Evolutionary conservation across 2,797 vertebrate genomes (phyloP).

Genomic region (Sylvia borin): DNA sequence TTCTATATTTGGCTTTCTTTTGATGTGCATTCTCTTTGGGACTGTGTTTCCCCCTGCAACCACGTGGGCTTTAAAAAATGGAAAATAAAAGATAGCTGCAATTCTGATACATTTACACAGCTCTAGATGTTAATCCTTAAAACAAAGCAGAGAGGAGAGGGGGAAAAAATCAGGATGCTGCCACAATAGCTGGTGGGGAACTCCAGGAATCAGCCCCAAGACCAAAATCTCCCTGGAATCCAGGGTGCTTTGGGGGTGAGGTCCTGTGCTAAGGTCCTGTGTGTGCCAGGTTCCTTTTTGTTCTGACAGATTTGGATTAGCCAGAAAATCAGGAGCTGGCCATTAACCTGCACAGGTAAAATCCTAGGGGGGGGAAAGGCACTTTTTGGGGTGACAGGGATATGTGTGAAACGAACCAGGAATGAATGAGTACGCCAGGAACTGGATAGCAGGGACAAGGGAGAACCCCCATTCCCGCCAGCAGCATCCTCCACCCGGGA

Average conservation of each 20-base stretch:
- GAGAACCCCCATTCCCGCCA: too few relatives aligned
- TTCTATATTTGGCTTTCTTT: constrained; percentile 49
- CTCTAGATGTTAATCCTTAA: background rate
- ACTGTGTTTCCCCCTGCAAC: constrained; percentile 20
- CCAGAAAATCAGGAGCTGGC: background rate
- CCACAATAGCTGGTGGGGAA: background rate
- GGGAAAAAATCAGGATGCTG: background rate
- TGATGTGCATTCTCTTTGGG: background rate
- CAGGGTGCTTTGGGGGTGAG: rapidly evolving
- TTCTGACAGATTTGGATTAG: background rate
- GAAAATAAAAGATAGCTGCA: background rate
- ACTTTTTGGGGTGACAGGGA: background rate
- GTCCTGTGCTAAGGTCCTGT: rapidly evolving
- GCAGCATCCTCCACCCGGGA: background rate
- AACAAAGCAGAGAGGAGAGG: background rate
- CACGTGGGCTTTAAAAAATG: background rate
- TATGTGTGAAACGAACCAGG: background rate
- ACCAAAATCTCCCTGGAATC: background rate
- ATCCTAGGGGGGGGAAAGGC: too few relatives aligned
- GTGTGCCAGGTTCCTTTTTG: rapidly evolving
- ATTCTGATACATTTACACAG: background rate
- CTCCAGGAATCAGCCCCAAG: background rate
- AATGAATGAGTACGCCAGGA: rapidly evolving
- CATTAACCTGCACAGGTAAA: background rate
- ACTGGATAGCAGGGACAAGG: rapidly evolving